Base-by-base conservation (phyloP, 2,113 vertebrate species). In the Eleginops maclovinus region DNA sequence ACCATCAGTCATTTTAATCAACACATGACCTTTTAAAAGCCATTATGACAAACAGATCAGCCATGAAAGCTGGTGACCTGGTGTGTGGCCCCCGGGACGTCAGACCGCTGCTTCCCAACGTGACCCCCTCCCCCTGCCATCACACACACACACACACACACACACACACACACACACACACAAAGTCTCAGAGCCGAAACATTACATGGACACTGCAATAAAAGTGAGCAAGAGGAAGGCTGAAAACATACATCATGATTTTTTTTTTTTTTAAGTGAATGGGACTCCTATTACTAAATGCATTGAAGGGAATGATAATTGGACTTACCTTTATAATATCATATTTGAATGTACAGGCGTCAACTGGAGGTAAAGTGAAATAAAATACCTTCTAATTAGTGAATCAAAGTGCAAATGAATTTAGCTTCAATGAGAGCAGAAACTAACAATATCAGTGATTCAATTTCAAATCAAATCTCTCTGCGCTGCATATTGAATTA, bases 11-110 rank as follows among this genome's bases (percentile, higher is more conserved):
- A 87, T 90, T 91, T 91, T 90, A 91, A 92, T 93, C 90, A 89
- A 90, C 90, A 89, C 85, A 70, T 87, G 90, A 93, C 91, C 91
- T 93, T 93, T 93, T 89, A 90, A 92, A 93, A 89, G 75, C 89
- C 84, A 65, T 91, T 92, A 89, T 86, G 89, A 90, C 91, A 88
- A 92, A 92, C 91, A 91, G 88, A 90, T 92, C 84, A 80, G 83
- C 86, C 85, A 78, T 85, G 82, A 88, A 90, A 86, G 79, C 63
- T 59, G 78, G 64, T 88, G 89, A 91, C 92, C 91, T 79, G 74
- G 78, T 16, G 75, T 22, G 81, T 73, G 75, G 79, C 92, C 84
- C n/a, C 67, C 63, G 11, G 81, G 79, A 78, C 67, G 53, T 47
- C 66, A 41, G 83, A 63, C 31, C 69, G 15, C 66, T 10, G 64